A percentile compares a stretch with the other conserved stretches of the same genome.
phyloP scores from a whole-genome alignment of 2,113 vertebrate genomes.

The Laterallus jamaicensis region DNA sequence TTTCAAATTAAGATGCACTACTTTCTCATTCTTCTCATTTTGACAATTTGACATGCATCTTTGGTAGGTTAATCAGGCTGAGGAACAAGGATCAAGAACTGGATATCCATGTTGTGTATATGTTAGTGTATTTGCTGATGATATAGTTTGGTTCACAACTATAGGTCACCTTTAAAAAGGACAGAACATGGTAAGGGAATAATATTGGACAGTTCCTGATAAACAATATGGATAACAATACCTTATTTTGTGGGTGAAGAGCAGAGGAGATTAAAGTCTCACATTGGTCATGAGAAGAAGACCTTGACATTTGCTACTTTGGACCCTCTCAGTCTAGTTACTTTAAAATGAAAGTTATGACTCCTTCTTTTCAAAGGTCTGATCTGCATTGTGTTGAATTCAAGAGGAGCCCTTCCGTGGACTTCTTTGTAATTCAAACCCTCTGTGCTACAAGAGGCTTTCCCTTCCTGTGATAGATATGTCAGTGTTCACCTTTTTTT shows the following conservation, averaged over 20 bases:
- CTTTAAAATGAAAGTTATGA: background rate
- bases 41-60: background rate
- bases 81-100: background rate
- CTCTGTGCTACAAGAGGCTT: background rate
- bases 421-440: background rate
- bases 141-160: background rate
- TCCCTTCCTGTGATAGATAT: background rate
- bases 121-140: background rate
- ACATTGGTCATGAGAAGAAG: background rate
- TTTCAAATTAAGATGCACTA: background rate
- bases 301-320: background rate
- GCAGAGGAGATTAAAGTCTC: background rate
- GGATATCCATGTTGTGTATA: background rate
- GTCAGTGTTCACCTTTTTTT: background rate
- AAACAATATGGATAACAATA: background rate
- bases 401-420: background rate
- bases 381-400: background rate
- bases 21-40: background rate
- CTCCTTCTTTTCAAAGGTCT: background rate
- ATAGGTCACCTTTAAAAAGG: background rate
- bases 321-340: background rate
- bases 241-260: background rate
- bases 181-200: background rate
- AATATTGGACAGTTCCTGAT: background rate
- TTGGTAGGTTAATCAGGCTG: background rate